Evolutionary conservation across 2,797 vertebrate species (phyloP).

Genomic region (Macroramphosus scolopax): DNA sequence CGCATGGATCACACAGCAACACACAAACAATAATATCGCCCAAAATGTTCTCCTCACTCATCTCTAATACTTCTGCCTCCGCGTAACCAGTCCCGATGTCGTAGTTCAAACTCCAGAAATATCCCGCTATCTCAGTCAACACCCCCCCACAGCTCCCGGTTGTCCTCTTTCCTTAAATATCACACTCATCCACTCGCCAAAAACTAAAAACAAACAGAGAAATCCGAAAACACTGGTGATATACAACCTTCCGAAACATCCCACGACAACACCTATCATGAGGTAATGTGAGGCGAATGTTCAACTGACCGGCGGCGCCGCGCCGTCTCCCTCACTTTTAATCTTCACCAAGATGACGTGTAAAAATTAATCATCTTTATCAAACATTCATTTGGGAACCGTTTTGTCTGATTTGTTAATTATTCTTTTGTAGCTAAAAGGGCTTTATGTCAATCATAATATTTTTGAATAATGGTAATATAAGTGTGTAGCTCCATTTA

Average conservation of each 20-base stretch:
- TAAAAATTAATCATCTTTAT: too few relatives aligned
- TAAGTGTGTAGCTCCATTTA: too few relatives aligned
- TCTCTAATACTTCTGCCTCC: slow-evolving; percentile 10
- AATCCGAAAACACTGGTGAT: slow-evolving; percentile 9
- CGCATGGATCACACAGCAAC: slow-evolving; percentile 9
- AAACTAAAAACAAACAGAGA: slow-evolving; percentile 3
- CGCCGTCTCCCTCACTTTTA: too few relatives aligned
- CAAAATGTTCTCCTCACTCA: not conserved
- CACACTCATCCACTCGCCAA: slow-evolving; percentile 10
- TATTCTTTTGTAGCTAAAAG: too few relatives aligned
- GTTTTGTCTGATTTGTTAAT: too few relatives aligned
- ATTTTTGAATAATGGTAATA: too few relatives aligned
- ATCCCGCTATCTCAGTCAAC: slow-evolving; percentile 18
- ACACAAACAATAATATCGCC: slow-evolving; percentile 4
- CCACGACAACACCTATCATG: too few relatives aligned
- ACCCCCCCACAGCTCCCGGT: slow-evolving; percentile 15
- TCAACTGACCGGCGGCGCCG: too few relatives aligned
- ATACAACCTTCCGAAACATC: not conserved
- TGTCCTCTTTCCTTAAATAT: slow-evolving; percentile 39
- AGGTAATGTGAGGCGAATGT: too few relatives aligned
- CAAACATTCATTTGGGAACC: too few relatives aligned
- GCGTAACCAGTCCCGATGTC: slow-evolving; percentile 8
- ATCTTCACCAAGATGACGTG: too few relatives aligned
- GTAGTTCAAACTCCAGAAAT: slow-evolving; percentile 25
- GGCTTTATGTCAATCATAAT: too few relatives aligned